Base-by-base conservation (phyloP, 2,888 invertebrate species). In the Cosmia trapezina region DNA sequence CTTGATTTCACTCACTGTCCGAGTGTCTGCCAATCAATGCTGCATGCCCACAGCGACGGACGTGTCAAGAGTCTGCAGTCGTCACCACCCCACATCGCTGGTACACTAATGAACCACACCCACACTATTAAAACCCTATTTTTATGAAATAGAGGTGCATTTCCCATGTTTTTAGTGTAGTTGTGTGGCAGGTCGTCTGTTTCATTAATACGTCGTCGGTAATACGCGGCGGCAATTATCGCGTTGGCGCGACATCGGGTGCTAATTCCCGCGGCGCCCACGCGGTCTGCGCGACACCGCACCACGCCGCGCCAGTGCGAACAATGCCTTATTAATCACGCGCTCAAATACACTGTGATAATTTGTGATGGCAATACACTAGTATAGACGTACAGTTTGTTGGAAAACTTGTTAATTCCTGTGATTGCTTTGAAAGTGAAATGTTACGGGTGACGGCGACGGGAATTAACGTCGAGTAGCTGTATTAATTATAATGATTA, bases 161-260 rank as follows among this genome's bases (percentile, higher is more conserved):
- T 86, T 75, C 47, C 62, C 53, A 17, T 68, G 11, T 22, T n/a
- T 65, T 37, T 53, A 57, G 12, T 67, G 69, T 37, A 12, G 22
- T 33, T 3, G 49, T 69, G 56, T 37, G 51, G 62, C 68, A 49
- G 59, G 72, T 76, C 67, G 71, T 60, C 56, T 51, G 61, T 72
- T 85, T 87, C 87, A 87, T 87, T 87, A 88, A 83, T 86, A 88
- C 82, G 70, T 76, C 57, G 70, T n/a, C 80, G 86, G 84, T 87
- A 88, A 88, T 84, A 80, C 80, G 80, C 67, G 75, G 69, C 53
- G 64, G 71, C 89, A 86, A 86, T 88, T 88, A 88, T 72, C 88
- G 81, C 59, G 49, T 53, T n/a, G 73, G 67, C 73, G 77, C 81
- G 85, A 88, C 72, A 65, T 56, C 78, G 60, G 73, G 63, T 63